These are phyloP conservation scores for Osmoderma eremita DNA, from an alignment of 2,888 invertebrate species.

Conservation along the genomic window DNA sequence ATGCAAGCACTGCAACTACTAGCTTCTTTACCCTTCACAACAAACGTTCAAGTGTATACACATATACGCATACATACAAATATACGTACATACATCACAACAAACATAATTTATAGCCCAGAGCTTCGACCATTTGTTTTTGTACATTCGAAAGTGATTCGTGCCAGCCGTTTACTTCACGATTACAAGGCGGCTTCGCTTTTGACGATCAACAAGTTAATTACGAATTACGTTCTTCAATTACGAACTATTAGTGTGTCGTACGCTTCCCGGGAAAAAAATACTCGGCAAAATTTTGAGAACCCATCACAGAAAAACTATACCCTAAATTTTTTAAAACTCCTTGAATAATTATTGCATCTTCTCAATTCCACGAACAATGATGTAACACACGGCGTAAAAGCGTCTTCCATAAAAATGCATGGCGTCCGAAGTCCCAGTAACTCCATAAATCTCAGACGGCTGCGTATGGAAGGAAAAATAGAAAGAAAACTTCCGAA, in stretches of 20 bases:
- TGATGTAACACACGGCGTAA: neutral
- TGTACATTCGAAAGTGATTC: constrained; percentile 19
- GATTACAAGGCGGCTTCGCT: constrained; percentile 36
- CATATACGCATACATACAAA: too few relatives aligned
- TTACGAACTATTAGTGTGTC: constrained; percentile 23
- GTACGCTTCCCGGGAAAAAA: neutral
- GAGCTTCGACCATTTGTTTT: neutral
- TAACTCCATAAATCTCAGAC: constrained; percentile 2
- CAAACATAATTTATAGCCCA: neutral
- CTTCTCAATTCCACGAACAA: too few relatives aligned
- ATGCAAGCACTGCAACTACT: too few relatives aligned
- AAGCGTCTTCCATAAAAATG: constrained; percentile 5
- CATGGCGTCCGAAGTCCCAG: neutral
- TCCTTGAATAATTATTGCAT: too few relatives aligned
- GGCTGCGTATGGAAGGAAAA: neutral
- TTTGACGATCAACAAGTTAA: constrained; percentile 41
- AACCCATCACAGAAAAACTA: too few relatives aligned
- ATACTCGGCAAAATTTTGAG: too few relatives aligned
- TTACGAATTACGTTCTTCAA: constrained; percentile 40
- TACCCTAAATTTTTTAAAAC: too few relatives aligned
- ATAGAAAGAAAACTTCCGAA: neutral
- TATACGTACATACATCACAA: neutral
- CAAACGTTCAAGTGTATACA: too few relatives aligned
- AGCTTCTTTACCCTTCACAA: too few relatives aligned
- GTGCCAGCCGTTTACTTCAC: constrained; percentile 36